Conservation (phyloP, 2,113 vertebrate genomes). For the Pelmatolapia mariae region DNA sequence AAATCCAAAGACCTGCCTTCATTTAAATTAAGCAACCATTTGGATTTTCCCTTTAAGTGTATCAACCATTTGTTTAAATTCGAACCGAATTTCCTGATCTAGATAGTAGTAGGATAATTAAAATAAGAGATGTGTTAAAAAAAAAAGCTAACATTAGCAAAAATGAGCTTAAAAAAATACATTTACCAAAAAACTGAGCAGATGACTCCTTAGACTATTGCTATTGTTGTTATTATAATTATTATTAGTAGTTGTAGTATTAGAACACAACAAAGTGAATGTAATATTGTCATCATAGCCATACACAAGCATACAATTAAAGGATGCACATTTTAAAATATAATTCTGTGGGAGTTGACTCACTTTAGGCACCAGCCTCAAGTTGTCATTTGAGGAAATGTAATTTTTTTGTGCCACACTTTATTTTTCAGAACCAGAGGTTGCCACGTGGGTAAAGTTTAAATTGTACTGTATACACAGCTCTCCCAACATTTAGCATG, state of each 20-base stretch:
- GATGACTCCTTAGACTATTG: background rate
- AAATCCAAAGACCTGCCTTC: background rate
- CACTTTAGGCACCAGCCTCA: background rate
- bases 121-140: background rate
- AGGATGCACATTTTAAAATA: background rate
- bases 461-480: rapidly evolving
- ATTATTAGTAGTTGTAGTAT: background rate
- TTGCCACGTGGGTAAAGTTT: rapidly evolving
- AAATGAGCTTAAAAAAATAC: rapidly evolving
- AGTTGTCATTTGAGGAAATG: background rate
- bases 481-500: background rate
- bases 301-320: background rate
- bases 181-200: background rate
- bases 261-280: rapidly evolving
- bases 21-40: background rate
- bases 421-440: background rate
- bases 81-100: rapidly evolving
- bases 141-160: background rate
- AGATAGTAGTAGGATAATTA: background rate
- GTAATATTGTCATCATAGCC: background rate
- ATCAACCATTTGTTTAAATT: background rate
- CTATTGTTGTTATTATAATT: background rate
- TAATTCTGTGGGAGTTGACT: background rate
- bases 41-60: background rate
- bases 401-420: background rate